These are phyloP conservation scores for Gadopsis bispinosus DNA, from an alignment of 2,797 vertebrate genomes.

Conservation along the genomic window DNA sequence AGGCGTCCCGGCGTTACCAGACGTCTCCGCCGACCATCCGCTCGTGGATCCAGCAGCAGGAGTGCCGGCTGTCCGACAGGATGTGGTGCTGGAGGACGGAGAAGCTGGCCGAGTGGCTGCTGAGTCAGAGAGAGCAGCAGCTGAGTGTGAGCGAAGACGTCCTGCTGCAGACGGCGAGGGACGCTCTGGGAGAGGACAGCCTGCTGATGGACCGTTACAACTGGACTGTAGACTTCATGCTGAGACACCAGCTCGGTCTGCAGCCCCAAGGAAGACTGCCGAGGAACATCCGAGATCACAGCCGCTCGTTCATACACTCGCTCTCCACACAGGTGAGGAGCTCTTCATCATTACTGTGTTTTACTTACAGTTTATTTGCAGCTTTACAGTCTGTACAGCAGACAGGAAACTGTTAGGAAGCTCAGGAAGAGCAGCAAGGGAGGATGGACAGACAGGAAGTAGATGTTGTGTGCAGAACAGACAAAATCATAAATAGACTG, in stretches of 20 bases:
- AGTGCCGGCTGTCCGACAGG: slow-evolving; percentile 19
- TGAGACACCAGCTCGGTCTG: slow-evolving; percentile 85
- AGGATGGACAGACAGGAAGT: too few relatives aligned
- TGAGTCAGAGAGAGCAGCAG: slow-evolving; percentile 90
- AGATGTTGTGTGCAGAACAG: too few relatives aligned
- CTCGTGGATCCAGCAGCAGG: slow-evolving; percentile 74
- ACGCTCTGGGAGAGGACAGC: slow-evolving; percentile 58
- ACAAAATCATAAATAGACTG: too few relatives aligned
- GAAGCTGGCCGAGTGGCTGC: slow-evolving; percentile 88
- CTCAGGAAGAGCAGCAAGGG: too few relatives aligned
- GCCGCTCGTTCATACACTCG: slow-evolving; percentile 78
- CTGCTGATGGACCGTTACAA: slow-evolving; percentile 77
- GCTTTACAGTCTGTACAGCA: too few relatives aligned
- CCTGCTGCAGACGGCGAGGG: slow-evolving; percentile 86
- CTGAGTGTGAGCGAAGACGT: slow-evolving; percentile 85
- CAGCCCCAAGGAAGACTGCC: slow-evolving; percentile 68
- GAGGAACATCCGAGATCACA: slow-evolving; percentile 75
- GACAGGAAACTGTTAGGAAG: too few relatives aligned
- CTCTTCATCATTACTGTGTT: too few relatives aligned
- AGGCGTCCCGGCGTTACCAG: slow-evolving; percentile 79
- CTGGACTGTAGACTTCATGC: slow-evolving; percentile 90
- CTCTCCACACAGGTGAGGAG: slow-evolving; percentile 82
- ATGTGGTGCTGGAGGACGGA: slow-evolving; percentile 80
- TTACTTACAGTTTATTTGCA: too few relatives aligned
- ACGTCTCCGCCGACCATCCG: slow-evolving; percentile 76